phyloP scores from a whole-genome alignment of 2,797 vertebrate genomes.

The Clarias fuscus region DNA sequence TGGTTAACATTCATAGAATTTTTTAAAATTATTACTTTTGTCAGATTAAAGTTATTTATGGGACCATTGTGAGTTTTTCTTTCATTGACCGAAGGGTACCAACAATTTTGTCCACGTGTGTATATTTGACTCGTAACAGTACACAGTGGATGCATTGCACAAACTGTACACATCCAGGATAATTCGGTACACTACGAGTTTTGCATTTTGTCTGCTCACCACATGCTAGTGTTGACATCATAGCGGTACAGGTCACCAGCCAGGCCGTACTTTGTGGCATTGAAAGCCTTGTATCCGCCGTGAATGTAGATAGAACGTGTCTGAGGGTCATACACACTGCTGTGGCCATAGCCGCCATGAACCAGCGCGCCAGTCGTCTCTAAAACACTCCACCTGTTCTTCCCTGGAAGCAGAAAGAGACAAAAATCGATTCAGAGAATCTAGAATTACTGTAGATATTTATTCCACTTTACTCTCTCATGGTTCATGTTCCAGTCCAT shows the following conservation, averaged over 20 bases:
- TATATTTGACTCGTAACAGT: neutral
- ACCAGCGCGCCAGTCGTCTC: conserved; percentile 85
- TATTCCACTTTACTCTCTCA: neutral
- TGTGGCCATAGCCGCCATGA: conserved; percentile 96
- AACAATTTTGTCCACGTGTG: too few relatives aligned
- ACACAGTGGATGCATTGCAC: too few relatives aligned
- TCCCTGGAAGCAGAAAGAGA: conserved; percentile 63
- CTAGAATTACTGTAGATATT: neutral
- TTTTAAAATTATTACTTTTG: too few relatives aligned
- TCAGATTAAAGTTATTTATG: too few relatives aligned
- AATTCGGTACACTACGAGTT: neutral
- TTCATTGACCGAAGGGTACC: too few relatives aligned
- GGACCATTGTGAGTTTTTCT: too few relatives aligned
- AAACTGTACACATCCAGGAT: neutral
- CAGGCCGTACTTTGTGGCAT: conserved; percentile 93
- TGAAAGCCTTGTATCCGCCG: conserved; percentile 97
- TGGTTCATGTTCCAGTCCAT: neutral
- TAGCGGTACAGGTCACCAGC: conserved; percentile 94
- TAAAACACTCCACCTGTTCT: conserved; percentile 83
- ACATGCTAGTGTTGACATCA: conserved; percentile 82
- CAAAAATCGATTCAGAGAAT: too few relatives aligned
- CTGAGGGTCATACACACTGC: conserved; percentile 87
- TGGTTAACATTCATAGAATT: too few relatives aligned
- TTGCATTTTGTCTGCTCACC: conserved; percentile 70
- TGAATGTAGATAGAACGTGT: conserved; percentile 88